Percentiles rank a stretch among this genome's conserved stretches.
phyloP scores from a whole-genome alignment of 1,140 invertebrate species.

The Tetraneura akinire region DNA sequence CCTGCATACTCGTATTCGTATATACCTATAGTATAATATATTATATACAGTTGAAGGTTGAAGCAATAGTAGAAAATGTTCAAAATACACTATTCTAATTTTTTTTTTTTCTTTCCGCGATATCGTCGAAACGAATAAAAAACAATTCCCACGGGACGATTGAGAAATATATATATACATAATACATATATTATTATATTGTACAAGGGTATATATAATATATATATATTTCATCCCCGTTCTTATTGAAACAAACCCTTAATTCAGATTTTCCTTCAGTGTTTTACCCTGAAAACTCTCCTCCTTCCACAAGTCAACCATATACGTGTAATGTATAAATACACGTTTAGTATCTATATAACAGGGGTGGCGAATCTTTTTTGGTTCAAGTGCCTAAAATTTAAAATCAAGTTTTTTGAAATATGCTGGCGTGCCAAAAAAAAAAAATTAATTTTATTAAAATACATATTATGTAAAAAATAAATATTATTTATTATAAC shows the following conservation, averaged over 20 bases:
- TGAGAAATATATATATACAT: not conserved
- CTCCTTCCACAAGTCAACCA: not conserved
- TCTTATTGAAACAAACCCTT: not conserved
- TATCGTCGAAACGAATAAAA: conserved; percentile 29
- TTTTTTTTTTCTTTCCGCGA: conserved; percentile 11
- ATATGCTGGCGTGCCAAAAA: too few species aligned
- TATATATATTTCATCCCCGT: not conserved
- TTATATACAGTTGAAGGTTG: too few species aligned
- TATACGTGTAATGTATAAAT: not conserved
- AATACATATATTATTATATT: not conserved
- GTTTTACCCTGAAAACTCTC: not conserved
- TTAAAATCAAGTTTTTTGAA: too few species aligned
- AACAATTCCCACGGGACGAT: conserved; percentile 33
- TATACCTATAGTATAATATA: too few species aligned
- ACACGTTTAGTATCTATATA: not conserved
- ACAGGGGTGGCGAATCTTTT: not conserved
- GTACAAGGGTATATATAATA: too few species aligned
- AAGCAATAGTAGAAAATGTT: too few species aligned
- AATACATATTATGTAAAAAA: too few species aligned
- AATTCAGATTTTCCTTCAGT: conserved; percentile 13
- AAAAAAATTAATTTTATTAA: too few species aligned
- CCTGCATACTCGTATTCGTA: not conserved
- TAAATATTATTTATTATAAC: too few species aligned
- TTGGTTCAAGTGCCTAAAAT: too few species aligned
- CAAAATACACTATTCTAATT: conserved; percentile 34